These are phyloP conservation scores for Phrynosoma blainvillii DNA, from an alignment of 2,113 vertebrate species.

Conservation along the genomic window DNA sequence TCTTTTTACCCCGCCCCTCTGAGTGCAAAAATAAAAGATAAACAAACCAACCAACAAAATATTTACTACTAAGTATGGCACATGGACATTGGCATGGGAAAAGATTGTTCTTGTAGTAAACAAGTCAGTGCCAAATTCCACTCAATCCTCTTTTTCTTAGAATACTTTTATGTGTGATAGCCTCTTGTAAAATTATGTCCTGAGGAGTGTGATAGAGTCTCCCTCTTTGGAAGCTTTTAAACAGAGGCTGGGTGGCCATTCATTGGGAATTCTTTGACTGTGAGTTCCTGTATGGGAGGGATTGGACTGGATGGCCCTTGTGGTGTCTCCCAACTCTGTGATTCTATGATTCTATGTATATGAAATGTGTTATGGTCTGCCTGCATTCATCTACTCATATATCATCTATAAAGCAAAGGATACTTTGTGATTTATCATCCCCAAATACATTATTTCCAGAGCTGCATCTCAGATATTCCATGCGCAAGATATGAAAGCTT, in stretches of 20 bases:
- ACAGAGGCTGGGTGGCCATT: no score
- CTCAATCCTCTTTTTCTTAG: background rate
- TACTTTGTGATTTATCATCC: background rate
- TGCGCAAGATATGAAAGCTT: background rate
- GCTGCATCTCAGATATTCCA: background rate
- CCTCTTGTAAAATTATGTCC: no score
- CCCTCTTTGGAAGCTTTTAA: no score
- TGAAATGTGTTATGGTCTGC: background rate
- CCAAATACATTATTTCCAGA: background rate
- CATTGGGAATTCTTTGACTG: no score
- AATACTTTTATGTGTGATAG: background rate
- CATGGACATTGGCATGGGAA: constrained; percentile 15
- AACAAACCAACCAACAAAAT: background rate
- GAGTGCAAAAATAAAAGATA: background rate
- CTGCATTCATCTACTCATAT: constrained; percentile 39
- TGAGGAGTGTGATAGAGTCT: no score
- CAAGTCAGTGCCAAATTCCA: background rate
- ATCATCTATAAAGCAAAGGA: background rate
- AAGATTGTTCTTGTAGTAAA: background rate
- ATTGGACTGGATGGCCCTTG: no score
- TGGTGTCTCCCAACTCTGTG: no score
- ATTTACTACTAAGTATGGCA: background rate
- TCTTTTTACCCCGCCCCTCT: no score
- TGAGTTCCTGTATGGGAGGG: no score
- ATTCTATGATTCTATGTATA: no score